Evolutionary conservation across 1,140 invertebrate genomes (phyloP).

Genomic region (Drosophila melanica): DNA sequence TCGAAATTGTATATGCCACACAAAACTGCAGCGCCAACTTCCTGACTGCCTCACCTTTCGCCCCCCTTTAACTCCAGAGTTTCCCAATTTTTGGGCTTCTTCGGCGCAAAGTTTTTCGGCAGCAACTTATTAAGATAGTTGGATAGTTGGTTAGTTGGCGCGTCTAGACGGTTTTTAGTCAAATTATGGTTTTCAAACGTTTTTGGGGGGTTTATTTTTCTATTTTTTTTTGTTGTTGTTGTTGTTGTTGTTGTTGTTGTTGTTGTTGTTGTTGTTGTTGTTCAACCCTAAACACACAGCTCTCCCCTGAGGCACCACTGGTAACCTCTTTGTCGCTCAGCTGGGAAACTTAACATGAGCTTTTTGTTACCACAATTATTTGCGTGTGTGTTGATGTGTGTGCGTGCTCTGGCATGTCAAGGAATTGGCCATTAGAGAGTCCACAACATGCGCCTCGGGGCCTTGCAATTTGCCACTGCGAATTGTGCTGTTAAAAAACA

Average conservation of each 20-base stretch:
- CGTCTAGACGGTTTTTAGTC: constrained; percentile 80
- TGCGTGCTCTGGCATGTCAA: constrained; percentile 37
- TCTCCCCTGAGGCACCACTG: neutral
- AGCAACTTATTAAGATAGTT: constrained; percentile 80
- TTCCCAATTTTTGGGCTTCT: constrained; percentile 8
- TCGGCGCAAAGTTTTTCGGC: constrained; percentile 65
- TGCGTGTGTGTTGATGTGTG: constrained; percentile 14
- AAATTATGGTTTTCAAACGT: constrained; percentile 79
- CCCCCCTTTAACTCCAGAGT: neutral
- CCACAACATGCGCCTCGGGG: constrained; percentile 25
- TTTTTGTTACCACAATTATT: constrained; percentile 42
- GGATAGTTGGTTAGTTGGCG: constrained; percentile 61
- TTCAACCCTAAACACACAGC: neutral
- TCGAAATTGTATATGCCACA: constrained; percentile 80
- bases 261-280: too few species aligned
- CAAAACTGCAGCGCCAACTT: constrained; percentile 67
- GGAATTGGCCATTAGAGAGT: constrained; percentile 41
- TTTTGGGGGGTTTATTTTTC: constrained; percentile 26
- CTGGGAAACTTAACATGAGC: constrained; percentile 44
- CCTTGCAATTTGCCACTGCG: constrained; percentile 38
- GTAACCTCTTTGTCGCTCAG: constrained; percentile 18
- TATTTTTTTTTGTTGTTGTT: too few species aligned
- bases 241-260: too few species aligned
- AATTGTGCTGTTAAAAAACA: constrained; percentile 16
- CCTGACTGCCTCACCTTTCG: constrained; percentile 36